These are phyloP conservation scores for Sardinella longiceps DNA, from an alignment of 2,797 vertebrate genomes.

Conservation along the genomic window DNA sequence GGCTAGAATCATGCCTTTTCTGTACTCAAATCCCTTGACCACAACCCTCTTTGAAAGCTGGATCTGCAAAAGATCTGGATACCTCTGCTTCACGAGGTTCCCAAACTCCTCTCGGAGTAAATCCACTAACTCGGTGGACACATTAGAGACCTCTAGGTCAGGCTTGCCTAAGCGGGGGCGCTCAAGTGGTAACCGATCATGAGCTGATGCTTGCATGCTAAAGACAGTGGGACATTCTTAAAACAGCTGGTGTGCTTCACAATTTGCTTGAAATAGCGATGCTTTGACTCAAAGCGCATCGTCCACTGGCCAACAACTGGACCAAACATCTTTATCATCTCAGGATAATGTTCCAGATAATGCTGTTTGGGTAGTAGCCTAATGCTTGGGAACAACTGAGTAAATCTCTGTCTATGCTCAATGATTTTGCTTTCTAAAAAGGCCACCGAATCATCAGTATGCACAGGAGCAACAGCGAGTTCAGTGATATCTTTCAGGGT, in stretches of 20 bases:
- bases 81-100: too few species aligned
- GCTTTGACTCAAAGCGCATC: too few species aligned
- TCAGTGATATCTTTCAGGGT: neutral
- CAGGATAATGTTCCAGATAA: neutral
- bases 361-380: neutral
- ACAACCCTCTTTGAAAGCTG: too few species aligned
- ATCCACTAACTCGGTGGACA: too few species aligned
- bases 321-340: conserved; percentile 13
- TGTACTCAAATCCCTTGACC: too few species aligned
- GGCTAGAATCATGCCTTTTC: too few species aligned
- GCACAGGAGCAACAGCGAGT: neutral
- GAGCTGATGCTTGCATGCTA: conserved; percentile 39
- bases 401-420: neutral
- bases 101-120: too few species aligned
- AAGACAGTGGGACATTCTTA: neutral
- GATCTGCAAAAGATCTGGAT: too few species aligned
- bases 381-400: neutral
- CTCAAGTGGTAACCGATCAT: conserved; percentile 24
- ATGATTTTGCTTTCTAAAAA: neutral
- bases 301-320: conserved; percentile 38
- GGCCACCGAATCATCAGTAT: neutral
- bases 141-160: too few species aligned
- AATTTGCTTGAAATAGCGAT: neutral
- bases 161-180: neutral
- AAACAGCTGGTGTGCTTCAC: conserved; percentile 19